phyloP scores from a whole-genome alignment of 2,797 vertebrate genomes.

The Leuciscus waleckii region DNA sequence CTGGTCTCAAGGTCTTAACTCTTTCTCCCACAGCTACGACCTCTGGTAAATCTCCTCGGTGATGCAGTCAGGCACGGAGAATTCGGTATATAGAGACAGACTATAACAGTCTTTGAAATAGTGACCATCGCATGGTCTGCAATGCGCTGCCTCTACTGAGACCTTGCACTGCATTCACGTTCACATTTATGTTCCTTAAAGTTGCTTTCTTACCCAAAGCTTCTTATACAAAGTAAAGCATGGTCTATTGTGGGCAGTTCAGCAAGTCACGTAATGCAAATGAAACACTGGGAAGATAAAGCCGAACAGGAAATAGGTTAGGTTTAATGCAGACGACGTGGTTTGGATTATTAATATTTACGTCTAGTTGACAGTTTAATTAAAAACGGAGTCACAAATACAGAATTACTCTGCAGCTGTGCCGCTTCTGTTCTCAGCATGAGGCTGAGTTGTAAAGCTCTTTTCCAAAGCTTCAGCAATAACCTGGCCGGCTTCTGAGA shows the following conservation, averaged over 20 bases:
- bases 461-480: constrained; percentile 27
- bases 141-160: background rate
- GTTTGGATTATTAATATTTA: background rate
- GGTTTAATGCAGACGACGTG: background rate
- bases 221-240: background rate
- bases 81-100: background rate
- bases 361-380: constrained; percentile 1
- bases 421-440: constrained; percentile 31
- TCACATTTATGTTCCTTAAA: background rate
- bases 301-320: background rate
- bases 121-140: background rate
- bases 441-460: constrained; percentile 37
- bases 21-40: background rate
- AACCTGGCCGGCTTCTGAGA: constrained; percentile 13
- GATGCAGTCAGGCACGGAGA: background rate
- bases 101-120: too few species aligned
- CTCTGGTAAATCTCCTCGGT: background rate
- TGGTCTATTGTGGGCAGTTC: background rate
- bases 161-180: background rate
- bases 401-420: constrained; percentile 35
- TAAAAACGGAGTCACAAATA: constrained; percentile 17
- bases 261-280: background rate
- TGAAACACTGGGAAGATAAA: background rate
- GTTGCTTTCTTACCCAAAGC: background rate
- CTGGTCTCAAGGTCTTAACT: background rate